These are phyloP conservation scores for Orthosia gracilis DNA, from an alignment of 2,888 invertebrate genomes.

Conservation along the genomic window DNA sequence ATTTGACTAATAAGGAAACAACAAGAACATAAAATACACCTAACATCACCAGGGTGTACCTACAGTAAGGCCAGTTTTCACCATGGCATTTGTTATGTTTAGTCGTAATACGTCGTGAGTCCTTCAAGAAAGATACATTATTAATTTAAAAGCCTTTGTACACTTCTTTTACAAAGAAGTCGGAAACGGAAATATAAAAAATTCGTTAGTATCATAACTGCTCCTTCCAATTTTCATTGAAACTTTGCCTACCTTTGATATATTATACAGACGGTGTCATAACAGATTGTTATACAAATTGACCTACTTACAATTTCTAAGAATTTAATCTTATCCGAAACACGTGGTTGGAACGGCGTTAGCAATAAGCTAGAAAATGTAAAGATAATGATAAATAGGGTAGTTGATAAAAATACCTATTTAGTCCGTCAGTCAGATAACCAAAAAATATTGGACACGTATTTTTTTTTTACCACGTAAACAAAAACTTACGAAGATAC, in stretches of 20 bases:
- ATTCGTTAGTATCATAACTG: background rate
- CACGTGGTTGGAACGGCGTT: background rate
- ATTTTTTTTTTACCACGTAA: no score
- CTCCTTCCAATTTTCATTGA: background rate
- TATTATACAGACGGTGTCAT: background rate
- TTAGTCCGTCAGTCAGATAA: no score
- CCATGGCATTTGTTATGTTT: no score
- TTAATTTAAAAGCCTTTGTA: no score
- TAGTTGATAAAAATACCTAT: no score
- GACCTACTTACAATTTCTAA: slow-evolving; percentile 22
- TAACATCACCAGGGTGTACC: background rate
- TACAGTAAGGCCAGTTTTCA: no score
- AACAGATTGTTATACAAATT: slow-evolving; percentile 20
- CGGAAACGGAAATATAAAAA: background rate
- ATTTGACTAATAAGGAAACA: background rate
- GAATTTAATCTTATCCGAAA: slow-evolving; percentile 12
- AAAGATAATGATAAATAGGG: no score
- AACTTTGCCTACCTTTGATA: slow-evolving; percentile 18
- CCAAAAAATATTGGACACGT: no score
- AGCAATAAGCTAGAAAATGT: slow-evolving; percentile 4
- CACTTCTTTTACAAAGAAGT: background rate
- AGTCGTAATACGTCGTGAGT: no score
- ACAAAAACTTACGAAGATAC: no score
- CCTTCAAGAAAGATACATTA: no score
- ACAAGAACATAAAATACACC: background rate